Evolutionary conservation across 2,113 vertebrate genomes (phyloP).

Genomic region (Climacteris rufus): DNA sequence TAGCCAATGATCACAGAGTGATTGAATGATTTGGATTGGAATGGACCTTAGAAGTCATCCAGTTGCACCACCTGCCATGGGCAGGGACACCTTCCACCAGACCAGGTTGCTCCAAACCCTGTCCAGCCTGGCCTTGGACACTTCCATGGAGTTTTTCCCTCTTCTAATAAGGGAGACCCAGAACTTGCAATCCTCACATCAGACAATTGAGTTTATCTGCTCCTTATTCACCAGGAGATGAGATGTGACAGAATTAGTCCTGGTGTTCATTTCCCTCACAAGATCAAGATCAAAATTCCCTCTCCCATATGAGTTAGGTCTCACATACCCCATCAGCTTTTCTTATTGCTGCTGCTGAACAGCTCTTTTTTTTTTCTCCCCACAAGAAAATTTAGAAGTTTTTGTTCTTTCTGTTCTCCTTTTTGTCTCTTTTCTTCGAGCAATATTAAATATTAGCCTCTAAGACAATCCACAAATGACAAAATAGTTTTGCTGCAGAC

Average conservation of each 20-base stretch:
- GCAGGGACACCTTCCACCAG: not conserved
- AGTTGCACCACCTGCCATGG: not conserved
- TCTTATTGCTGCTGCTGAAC: not conserved
- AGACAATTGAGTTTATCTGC: not conserved
- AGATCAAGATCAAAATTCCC: not conserved
- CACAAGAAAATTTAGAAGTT: not conserved
- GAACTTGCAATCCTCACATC: not conserved
- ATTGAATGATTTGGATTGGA: not conserved
- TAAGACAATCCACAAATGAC: not conserved
- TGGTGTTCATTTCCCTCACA: rapidly evolving
- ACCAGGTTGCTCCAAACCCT: not conserved
- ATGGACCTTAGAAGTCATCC: not conserved
- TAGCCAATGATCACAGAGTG: not conserved
- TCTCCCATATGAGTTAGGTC: rapidly evolving
- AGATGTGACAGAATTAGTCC: not conserved
- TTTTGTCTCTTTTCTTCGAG: not conserved
- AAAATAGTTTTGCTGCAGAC: not conserved
- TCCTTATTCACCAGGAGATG: not conserved
- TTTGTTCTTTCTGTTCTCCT: not conserved
- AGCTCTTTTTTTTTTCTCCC: not conserved
- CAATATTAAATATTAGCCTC: not conserved
- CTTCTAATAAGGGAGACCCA: not conserved
- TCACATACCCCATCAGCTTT: not conserved
- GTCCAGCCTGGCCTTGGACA: not conserved
- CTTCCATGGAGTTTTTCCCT: not conserved